Evolutionary conservation across 2,797 vertebrate genomes (phyloP), one percentile per base, ranked within the genome.

Genomic region (Sebastiscus tertius): DNA sequence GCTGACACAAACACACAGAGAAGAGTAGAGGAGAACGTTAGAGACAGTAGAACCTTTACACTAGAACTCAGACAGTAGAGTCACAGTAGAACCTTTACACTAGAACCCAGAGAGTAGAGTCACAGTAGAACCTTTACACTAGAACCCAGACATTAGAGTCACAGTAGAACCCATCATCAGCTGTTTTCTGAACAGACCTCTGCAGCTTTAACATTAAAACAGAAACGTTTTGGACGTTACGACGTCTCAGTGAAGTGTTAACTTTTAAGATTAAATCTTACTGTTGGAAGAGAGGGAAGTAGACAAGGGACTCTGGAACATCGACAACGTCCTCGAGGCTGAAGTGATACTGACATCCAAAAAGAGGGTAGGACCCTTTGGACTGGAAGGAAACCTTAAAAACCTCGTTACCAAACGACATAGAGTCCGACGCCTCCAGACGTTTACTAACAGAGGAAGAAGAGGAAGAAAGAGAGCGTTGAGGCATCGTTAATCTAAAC

Each of bases 341-440:
- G 91, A 99, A 99, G 92, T 99, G 97, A 76, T 99, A 99, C 93
- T 99, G 97, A 92, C 98, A 99, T 76, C 98, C 97, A 63, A 99
- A 99, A 78, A 99, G 94, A 7, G 98, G 97, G 71, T 98, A 99
- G 2, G 90, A 93, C 46, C 96, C 97, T 83, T 97, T 98, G 90
- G 97, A 97, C 87, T 97, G 93, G 87, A 99, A 99, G 55, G 94
- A 96, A 20, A 99, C 98, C 2, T 89, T 96, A 80, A 97, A 99
- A 6, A 99, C 96, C 5, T 98, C 96, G 64, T 99, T 99, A 16
- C 98, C 98, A 92, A 99, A 99, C 10, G 96, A 96, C 90, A 96
- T 95, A 33, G 96, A 95, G 69, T 97, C 95, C 1, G 97, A 97
- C 26, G 95, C 95, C 94, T 99, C 97, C 83, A 97, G 83, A 27